These are phyloP conservation scores for Leguminivora glycinivorella DNA, from an alignment of 1,140 invertebrate species.

Conservation along the genomic window DNA sequence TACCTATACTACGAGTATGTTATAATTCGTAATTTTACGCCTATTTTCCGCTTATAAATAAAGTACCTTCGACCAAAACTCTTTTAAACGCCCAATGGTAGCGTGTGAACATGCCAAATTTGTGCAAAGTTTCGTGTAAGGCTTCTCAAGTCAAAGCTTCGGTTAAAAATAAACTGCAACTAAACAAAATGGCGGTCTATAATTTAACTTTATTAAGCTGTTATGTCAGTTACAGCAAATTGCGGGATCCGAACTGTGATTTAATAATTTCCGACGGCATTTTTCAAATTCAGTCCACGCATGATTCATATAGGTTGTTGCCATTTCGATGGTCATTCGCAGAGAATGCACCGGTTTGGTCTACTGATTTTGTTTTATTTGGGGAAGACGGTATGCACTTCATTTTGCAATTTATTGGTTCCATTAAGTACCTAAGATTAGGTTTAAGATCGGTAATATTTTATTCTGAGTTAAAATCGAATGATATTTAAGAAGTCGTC, in stretches of 20 bases:
- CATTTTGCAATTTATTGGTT: slow-evolving; percentile 22
- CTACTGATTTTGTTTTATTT: slow-evolving; percentile 12
- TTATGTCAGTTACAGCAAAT: slow-evolving; percentile 23
- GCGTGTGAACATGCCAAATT: too few species aligned
- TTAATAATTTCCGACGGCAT: slow-evolving; percentile 28
- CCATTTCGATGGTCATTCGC: neutral
- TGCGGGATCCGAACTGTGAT: slow-evolving; percentile 1
- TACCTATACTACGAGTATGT: too few species aligned
- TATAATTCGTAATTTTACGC: neutral
- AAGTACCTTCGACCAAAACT: neutral
- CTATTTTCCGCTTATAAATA: neutral
- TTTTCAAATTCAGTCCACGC: neutral
- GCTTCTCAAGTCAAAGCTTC: neutral
- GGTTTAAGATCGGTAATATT: neutral
- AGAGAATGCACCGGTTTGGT: slow-evolving; percentile 3
- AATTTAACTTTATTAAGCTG: slow-evolving; percentile 27
- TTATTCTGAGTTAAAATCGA: neutral
- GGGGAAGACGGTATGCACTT: neutral
- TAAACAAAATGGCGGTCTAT: slow-evolving; percentile 16
- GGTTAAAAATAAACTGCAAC: neutral
- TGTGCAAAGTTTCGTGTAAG: too few species aligned
- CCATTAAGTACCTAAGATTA: slow-evolving; percentile 16
- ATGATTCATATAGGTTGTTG: slow-evolving; percentile 21
- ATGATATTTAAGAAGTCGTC: neutral
- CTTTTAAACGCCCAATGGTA: neutral